Base-by-base conservation (phyloP, 2,888 invertebrate genomes). In the Acanthacorydalis orientalis region DNA sequence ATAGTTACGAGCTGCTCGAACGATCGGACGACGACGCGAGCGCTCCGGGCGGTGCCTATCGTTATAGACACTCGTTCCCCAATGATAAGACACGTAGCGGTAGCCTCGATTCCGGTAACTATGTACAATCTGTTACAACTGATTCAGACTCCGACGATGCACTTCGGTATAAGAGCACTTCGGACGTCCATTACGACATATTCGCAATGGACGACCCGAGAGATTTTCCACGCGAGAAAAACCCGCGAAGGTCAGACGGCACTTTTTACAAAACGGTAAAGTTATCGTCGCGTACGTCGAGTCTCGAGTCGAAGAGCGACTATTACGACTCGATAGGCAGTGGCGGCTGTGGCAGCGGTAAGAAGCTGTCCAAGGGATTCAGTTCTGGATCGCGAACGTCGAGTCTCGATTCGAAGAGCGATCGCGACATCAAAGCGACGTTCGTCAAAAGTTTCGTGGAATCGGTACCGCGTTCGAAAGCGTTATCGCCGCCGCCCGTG, bases 1-100 rank as follows among this genome's bases (percentile, higher is more conserved):
- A 89, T 63, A 88, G 87, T 57, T 89, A 89, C 63, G 89, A 89
- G 62, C 67, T 89, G 23, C 69, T 88, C 51, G 87, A 88, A 62
- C 81, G 83, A 59, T 80, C 81, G 50, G 77, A 77, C 56, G 81
- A 78, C 58, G 75, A 76, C 57, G 72, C 65, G 49, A 69, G 71
- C 51, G 60, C 62, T 31, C 62, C 61, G 14, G 23, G 23, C 23
- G 62, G 59, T 40, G 64, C 64, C 39, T 62, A 59, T 43, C 62
- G 61, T 48, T 60, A 62, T 49, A 52, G 55, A 23, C 60, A 60
- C 47, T 49, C 52, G 6, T 55, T 51, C 49, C 61, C 57, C 49
- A 63, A 61, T 55, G 54, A 60, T 4, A 65, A 62, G 49, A 60
- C 62, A 4, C 74, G 82, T 54, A 82, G 82, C 46, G 81, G 81